These are phyloP conservation scores for Sclerodermus sp. DNA, from an alignment of 2,888 invertebrate genomes.

Conservation along the genomic window DNA sequence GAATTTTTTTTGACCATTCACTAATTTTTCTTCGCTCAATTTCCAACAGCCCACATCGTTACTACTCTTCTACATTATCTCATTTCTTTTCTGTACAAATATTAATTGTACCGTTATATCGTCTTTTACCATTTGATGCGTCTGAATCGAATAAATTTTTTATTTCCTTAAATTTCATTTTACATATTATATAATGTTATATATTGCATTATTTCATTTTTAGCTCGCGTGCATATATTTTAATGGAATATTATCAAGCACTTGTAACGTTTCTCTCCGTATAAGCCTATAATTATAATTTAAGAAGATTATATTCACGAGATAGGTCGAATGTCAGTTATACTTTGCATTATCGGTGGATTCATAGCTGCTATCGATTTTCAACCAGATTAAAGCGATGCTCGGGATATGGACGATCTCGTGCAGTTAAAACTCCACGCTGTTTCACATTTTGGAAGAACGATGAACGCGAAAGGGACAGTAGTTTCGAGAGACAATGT, in stretches of 20 bases:
- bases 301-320: slow-evolving; percentile 46
- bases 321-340: slow-evolving; percentile 52
- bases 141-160: neutral
- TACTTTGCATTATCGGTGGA: slow-evolving; percentile 39
- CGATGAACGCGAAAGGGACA: no score
- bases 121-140: no score
- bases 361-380: slow-evolving; percentile 33
- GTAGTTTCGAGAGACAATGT: no score
- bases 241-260: slow-evolving; percentile 43
- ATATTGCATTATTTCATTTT: no score
- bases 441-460: no score
- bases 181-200: no score
- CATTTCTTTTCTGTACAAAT: neutral
- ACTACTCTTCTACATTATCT: neutral
- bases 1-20: no score
- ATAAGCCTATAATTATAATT: slow-evolving; percentile 49
- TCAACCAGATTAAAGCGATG: neutral
- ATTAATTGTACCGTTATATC: no score
- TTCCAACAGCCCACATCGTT: neutral
- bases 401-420: no score
- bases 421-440: no score
- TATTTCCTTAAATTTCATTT: no score
- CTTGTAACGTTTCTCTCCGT: slow-evolving; percentile 46
- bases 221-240: slow-evolving; percentile 47
- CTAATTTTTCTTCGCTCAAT: no score